Conservation (phyloP, 2,888 invertebrate species). For the Brachynemurus nebulosus region DNA sequence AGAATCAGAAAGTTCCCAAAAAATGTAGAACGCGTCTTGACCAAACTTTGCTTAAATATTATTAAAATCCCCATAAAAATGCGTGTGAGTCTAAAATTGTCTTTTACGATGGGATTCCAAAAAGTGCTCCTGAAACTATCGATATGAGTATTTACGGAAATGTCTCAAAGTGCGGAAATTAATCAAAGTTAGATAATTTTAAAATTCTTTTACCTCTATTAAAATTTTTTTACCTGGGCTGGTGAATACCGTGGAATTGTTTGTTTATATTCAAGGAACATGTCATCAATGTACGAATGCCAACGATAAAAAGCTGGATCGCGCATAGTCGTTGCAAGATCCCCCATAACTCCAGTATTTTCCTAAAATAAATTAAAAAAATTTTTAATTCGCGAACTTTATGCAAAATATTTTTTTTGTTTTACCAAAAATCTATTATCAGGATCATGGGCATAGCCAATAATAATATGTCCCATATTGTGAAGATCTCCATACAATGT, state of each 20-base stretch:
- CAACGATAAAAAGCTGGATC: slow-evolving; percentile 79
- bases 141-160: too few species aligned
- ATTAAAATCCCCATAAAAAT: too few species aligned
- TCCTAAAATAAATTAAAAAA: slow-evolving; percentile 45
- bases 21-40: too few species aligned
- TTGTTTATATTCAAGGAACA: slow-evolving; percentile 61
- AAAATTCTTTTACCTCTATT: neutral
- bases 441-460: slow-evolving; percentile 68
- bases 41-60: too few species aligned
- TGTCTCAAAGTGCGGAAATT: too few species aligned
- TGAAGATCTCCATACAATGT: slow-evolving; percentile 66
- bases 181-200: neutral
- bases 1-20: too few species aligned
- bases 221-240: slow-evolving; percentile 27
- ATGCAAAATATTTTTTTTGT: neutral
- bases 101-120: neutral
- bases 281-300: slow-evolving; percentile 66
- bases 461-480: slow-evolving; percentile 68
- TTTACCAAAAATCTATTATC: slow-evolving; percentile 57
- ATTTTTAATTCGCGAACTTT: neutral
- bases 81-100: too few species aligned
- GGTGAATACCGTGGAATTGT: slow-evolving; percentile 50
- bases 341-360: slow-evolving; percentile 69
- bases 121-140: too few species aligned
- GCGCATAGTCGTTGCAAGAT: slow-evolving; percentile 72